Percentiles rank a stretch among this genome's conserved stretches.
phyloP scores from a whole-genome alignment of 2,797 vertebrate species.

The Sebastolobus alascanus region DNA sequence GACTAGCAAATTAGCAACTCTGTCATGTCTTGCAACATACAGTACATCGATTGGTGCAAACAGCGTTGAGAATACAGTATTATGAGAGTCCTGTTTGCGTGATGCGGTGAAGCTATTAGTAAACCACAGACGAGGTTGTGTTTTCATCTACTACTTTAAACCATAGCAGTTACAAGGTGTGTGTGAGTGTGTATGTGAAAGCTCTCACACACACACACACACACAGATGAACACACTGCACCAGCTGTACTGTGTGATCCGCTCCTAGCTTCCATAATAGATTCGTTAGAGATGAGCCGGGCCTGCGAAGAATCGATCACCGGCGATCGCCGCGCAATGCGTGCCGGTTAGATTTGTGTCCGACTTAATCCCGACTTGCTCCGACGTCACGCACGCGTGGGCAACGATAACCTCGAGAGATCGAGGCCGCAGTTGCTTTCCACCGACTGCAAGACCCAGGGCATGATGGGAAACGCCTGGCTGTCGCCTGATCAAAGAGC shows the following conservation, averaged over 20 bases:
- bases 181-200: not conserved
- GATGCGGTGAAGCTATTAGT: not conserved
- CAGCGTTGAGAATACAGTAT: not conserved
- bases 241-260: not conserved
- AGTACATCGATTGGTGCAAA: not conserved
- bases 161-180: not conserved
- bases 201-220: not conserved
- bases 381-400: no score
- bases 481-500: no score
- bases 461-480: no score
- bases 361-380: no score
- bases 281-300: no score
- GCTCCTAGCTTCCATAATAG: not conserved
- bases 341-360: no score
- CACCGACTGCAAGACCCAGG: accelerated
- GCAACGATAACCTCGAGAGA: no score
- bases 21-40: conserved; percentile 5
- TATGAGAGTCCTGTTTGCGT: conserved; percentile 1
- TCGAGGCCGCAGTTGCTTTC: no score
- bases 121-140: not conserved
- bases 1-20: conserved; percentile 24
- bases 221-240: not conserved
- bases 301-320: no score
- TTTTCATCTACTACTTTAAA: conserved; percentile 2
- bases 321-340: no score